Percentiles rank a stretch among this genome's conserved stretches.
phyloP scores from a whole-genome alignment of 1,140 invertebrate genomes.

The Hylaeus anthracinus region DNA sequence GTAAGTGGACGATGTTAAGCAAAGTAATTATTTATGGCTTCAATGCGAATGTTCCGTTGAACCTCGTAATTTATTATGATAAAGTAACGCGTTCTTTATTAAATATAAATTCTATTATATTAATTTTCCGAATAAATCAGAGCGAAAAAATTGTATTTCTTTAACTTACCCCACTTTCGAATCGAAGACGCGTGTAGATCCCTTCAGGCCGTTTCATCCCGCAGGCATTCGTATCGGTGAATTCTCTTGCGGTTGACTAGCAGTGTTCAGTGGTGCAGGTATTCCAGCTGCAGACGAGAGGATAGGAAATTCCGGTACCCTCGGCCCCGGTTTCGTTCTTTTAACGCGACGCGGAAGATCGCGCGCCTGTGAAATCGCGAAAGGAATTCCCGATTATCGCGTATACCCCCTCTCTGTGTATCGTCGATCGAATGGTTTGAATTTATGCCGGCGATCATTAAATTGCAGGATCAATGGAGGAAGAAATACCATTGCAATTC shows the following conservation, averaged over 20 bases:
- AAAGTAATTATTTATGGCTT: too few relatives aligned
- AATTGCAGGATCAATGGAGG: neutral
- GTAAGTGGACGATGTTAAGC: too few relatives aligned
- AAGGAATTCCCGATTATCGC: constrained; percentile 29
- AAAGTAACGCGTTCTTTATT: too few relatives aligned
- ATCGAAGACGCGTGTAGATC: neutral
- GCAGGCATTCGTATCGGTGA: constrained; percentile 60
- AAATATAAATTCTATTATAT: too few relatives aligned
- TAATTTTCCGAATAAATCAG: too few relatives aligned
- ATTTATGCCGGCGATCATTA: neutral
- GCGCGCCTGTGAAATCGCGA: constrained; percentile 54
- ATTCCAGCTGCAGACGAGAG: constrained; percentile 40
- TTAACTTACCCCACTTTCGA: too few relatives aligned
- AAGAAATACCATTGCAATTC: neutral
- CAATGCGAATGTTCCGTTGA: too few relatives aligned
- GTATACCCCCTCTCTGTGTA: neutral
- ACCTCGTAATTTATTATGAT: too few relatives aligned
- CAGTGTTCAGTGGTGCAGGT: constrained; percentile 41
- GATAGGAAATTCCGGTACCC: constrained; percentile 53
- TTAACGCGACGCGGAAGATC: constrained; percentile 43
- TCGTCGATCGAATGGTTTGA: neutral
- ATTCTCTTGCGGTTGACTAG: constrained; percentile 55
- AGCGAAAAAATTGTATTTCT: too few relatives aligned
- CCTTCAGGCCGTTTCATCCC: constrained; percentile 25
- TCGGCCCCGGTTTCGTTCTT: constrained; percentile 17